Percentiles rank a stretch among this genome's conserved stretches.
phyloP scores from a whole-genome alignment of 2,113 vertebrate genomes.

The Ochotona curzoniae region DNA sequence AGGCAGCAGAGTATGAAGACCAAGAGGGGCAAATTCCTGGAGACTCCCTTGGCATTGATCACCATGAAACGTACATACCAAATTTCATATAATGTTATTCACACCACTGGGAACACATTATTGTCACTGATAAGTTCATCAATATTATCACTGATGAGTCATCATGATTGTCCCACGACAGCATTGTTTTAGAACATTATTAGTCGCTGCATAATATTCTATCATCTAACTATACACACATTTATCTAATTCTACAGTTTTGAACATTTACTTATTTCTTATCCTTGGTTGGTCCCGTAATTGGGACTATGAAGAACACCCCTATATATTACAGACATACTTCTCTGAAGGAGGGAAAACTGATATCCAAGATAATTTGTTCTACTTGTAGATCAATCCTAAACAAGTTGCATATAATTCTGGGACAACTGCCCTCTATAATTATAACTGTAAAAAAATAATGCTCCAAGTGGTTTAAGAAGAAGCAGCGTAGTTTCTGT shows the following conservation, averaged over 20 bases:
- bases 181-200: background rate
- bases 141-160: no score
- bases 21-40: background rate
- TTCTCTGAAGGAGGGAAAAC: background rate
- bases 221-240: background rate
- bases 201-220: conserved; percentile 6
- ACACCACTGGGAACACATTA: background rate
- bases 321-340: background rate
- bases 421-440: conserved; percentile 38
- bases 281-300: background rate
- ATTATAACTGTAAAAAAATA: conserved; percentile 7
- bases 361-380: conserved; percentile 14
- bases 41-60: background rate
- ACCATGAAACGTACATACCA: background rate
- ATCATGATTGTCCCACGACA: background rate
- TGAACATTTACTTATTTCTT: background rate
- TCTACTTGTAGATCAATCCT: conserved; percentile 25
- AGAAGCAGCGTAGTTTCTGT: background rate
- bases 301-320: background rate
- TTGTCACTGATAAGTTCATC: background rate
- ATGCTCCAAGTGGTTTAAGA: conserved; percentile 27
- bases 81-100: background rate
- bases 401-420: background rate
- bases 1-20: background rate
- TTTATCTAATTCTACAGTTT: background rate